A percentile compares a stretch with the other conserved stretches of the same genome.
Evolutionary conservation across 1,140 invertebrate species (phyloP).

Genomic region (Cyclina sinensis): DNA sequence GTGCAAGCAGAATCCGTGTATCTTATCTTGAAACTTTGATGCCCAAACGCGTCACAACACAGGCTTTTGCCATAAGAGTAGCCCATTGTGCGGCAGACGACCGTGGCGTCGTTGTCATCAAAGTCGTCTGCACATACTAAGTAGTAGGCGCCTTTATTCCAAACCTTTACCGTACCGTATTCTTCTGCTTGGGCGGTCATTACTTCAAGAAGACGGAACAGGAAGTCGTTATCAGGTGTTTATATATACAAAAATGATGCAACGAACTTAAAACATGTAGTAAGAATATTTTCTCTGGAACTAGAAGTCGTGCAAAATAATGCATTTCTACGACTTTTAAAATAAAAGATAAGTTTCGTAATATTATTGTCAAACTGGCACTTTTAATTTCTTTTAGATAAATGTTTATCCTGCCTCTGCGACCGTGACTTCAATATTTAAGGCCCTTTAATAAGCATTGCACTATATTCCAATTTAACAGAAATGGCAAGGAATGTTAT

Average conservation of each 20-base stretch:
- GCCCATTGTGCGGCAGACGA: slow-evolving; percentile 79
- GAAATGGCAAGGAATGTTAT: no score
- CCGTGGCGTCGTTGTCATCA: slow-evolving; percentile 75
- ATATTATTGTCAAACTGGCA: no score
- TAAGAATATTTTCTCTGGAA: no score
- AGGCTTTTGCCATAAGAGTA: slow-evolving; percentile 75
- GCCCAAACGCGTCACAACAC: slow-evolving; percentile 74
- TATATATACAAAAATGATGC: no score
- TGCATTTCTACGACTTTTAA: no score
- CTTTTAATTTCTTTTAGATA: no score
- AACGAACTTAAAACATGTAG: no score
- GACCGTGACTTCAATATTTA: no score
- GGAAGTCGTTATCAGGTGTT: background rate
- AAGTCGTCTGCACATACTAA: slow-evolving; percentile 80
- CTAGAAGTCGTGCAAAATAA: no score
- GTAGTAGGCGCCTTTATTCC: slow-evolving; percentile 69
- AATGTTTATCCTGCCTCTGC: background rate
- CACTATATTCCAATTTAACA: no score
- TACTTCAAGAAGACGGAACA: slow-evolving; percentile 28
- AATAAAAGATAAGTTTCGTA: no score
- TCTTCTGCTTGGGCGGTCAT: slow-evolving; percentile 70
- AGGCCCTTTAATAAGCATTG: background rate
- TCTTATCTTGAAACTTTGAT: background rate
- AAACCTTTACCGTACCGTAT: slow-evolving; percentile 76
- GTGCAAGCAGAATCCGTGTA: slow-evolving; percentile 64